Base-by-base conservation (phyloP, 2,113 vertebrate species). In the Nyctereutes procyonoides region DNA sequence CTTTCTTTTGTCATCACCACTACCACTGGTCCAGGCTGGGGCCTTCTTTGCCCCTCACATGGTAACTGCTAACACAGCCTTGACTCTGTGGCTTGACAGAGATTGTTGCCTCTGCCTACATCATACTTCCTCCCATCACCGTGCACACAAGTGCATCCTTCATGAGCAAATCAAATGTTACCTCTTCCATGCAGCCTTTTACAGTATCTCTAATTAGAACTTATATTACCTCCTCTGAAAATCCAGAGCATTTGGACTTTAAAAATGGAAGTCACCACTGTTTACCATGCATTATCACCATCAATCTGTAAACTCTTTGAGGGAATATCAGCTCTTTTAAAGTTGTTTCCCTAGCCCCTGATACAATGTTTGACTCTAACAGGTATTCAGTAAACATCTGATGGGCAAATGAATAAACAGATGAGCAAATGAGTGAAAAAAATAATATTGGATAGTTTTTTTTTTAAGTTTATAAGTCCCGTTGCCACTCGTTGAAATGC, bases 401-500 rank as follows among this genome's bases (percentile, higher is more conserved):
- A 95, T 53, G 43, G n/a, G 6, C 89, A 24, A 86, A 43, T 77
- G 38, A 48, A 60, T 35, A 83, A 81, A 79, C 38, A n/a, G 53
- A 43, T 79, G 62, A 53, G 5, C 43, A 55, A 48, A 77, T n/a
- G 15, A 58, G 30, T 83, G 17, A 67, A 88, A 83, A 7, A 87
- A 97, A 92, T 83, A 73, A n/a, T 56, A 53, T 8, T 48, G 30
- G n/a, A 28, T 55, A 43, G 16, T n/a, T 58, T 62, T 38, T 62
- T 80, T 62, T 82, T 82, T 67, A 35, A 89, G 63, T 77, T 94
- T 84, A 53, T 86, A 95, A 87, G 58, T 74, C 43, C 9, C 77
- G 62, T 97, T 95, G 43, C 26, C 58, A 20, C 71, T 86, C 87
- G 10, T 48, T 94, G 67, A 95, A 86, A 58, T 82, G 38, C 12